Conservation (phyloP, 2,113 vertebrate genomes). For the Microtus oregoni region DNA sequence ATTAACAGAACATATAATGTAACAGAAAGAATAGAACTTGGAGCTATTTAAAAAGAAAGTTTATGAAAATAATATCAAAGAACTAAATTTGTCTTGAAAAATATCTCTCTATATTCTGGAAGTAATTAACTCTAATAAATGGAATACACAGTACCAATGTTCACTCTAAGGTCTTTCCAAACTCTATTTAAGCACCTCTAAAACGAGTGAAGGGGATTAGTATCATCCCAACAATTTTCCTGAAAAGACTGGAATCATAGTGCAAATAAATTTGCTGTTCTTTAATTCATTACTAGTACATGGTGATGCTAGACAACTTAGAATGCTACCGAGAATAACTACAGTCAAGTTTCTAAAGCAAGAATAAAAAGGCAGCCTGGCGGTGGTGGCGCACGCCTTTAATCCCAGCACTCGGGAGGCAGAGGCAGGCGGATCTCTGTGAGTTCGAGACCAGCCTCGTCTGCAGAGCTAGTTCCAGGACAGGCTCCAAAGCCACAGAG, state of each 20-base stretch:
- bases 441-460: no score
- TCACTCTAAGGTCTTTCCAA: neutral
- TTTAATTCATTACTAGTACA: neutral
- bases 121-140: neutral
- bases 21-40: neutral
- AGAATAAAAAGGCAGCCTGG: no score
- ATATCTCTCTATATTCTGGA: neutral
- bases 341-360: neutral
- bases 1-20: neutral
- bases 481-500: no score
- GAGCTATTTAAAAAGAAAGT: neutral
- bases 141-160: neutral
- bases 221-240: neutral
- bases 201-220: neutral
- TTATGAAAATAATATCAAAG: neutral
- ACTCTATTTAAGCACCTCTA: neutral
- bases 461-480: no score
- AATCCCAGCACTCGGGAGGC: no score
- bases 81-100: neutral
- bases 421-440: no score
- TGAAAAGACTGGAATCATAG: neutral
- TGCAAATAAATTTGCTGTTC: neutral
- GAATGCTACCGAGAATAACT: neutral
- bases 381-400: no score
- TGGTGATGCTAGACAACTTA: neutral